Evolutionary conservation across 2,888 invertebrate genomes (phyloP).

Genomic region (Rosalia funebris): DNA sequence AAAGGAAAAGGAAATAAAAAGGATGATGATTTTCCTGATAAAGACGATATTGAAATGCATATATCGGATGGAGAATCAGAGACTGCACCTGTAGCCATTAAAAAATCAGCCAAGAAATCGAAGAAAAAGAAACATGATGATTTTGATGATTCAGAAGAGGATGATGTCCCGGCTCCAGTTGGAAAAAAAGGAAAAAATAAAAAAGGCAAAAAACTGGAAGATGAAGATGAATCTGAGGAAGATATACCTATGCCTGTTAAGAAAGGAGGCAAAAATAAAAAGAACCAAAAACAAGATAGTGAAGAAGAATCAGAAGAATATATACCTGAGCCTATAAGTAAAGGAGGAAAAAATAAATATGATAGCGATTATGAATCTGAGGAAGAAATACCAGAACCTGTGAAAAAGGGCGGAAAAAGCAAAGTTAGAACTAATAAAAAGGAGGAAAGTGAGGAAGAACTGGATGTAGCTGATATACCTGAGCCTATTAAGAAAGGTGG

Average conservation of each 20-base stretch:
- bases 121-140: conserved; percentile 54
- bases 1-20: conserved; percentile 42
- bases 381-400: conserved; percentile 18
- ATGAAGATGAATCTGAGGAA: no score
- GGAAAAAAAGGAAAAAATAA: no score
- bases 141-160: conserved; percentile 36
- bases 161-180: conserved; percentile 57
- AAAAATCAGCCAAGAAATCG: conserved; percentile 54
- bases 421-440: conserved; percentile 32
- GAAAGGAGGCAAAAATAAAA: conserved; percentile 27
- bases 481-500: conserved; percentile 21
- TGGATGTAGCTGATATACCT: conserved; percentile 21
- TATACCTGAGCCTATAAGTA: conserved; percentile 29
- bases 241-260: no score
- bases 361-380: conserved; percentile 15
- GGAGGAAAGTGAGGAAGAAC: conserved; percentile 23
- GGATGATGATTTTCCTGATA: conserved; percentile 56
- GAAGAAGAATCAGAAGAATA: conserved; percentile 30
- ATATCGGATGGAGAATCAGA: conserved; percentile 53
- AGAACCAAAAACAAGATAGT: conserved; percentile 23
- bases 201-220: no score
- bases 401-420: conserved; percentile 32
- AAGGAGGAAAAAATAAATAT: conserved; percentile 25
- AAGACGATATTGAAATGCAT: conserved; percentile 55
- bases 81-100: conserved; percentile 31